Evolutionary conservation across 2,888 invertebrate genomes (phyloP), one percentile per base, ranked within the genome.

Genomic region (Yponomeuta sedellus): DNA sequence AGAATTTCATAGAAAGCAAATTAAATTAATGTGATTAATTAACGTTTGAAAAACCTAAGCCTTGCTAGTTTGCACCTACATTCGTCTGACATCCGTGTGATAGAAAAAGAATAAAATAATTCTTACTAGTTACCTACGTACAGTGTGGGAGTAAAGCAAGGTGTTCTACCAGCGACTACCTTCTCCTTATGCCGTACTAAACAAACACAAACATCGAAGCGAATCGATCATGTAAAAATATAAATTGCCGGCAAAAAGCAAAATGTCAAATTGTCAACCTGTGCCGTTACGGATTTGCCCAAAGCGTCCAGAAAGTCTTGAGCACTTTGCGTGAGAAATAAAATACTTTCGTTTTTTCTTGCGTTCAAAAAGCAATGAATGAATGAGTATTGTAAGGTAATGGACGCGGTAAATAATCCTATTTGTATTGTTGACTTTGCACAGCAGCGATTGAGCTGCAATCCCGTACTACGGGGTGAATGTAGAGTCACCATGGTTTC

Each of bases 361-460:
- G 72, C 70, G 74, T 73, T 69, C 25, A 64, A 68, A 68, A 72
- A 74, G 67, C 72, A 73, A 80, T 89, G 86, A 73, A 80, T 88
- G 86, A 88, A 88, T 89, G 87, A 77, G 73, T 73, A 76, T 86
- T 85, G 83, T 83, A 68, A 66, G 71, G 83, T 85, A 86, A 85
- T 88, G 83, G 83, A 82, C 82, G 76, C 77, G 79, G 83, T 82
- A 86, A 89, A 86, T 87, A 83, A 84, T 79, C 76, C 78, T 76
- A 86, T 88, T 88, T 84, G 84, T 82, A 82, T 86, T 86, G 85
- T 86, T 73, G 71, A 70, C 71, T 19, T 59, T 34, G n/a, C 11
- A 34, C 66, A n/a, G 25, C 34, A 63, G 19, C 34, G 57, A 25
- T 58, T 66, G 20, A 20, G 61, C 28, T n/a, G 20, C 16, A 66